Conservation (phyloP, 2,888 invertebrate species). For the Lumbricus terrestris region DNA sequence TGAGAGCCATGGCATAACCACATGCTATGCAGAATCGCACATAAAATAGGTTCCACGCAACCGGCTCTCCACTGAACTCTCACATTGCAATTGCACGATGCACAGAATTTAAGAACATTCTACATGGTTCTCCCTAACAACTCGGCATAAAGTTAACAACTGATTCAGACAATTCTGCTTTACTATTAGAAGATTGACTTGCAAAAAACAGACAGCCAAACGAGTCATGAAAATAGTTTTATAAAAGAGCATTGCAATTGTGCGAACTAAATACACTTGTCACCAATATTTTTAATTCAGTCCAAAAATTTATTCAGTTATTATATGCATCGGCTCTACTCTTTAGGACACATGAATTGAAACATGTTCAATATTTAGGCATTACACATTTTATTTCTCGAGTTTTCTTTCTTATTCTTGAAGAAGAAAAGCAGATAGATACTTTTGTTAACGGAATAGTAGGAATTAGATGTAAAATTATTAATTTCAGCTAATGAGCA, state of each 20-base stretch:
- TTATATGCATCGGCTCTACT: background rate
- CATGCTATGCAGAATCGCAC: too few species aligned
- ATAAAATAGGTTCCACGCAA: too few species aligned
- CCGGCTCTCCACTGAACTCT: background rate
- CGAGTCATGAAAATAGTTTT: background rate
- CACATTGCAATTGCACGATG: background rate
- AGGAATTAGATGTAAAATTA: too few species aligned
- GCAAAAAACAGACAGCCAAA: background rate
- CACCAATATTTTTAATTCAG: background rate
- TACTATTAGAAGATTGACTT: background rate
- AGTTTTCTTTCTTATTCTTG: background rate
- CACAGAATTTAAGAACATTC: background rate
- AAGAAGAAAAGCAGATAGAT: background rate
- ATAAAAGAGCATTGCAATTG: background rate
- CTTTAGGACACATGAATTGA: background rate
- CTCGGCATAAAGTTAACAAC: background rate
- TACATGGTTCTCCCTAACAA: background rate
- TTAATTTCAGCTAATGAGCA: too few species aligned
- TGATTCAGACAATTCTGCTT: background rate
- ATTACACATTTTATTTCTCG: background rate
- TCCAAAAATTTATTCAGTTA: background rate
- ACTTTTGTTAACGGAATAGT: too few species aligned
- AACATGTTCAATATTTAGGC: background rate
- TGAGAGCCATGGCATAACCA: too few species aligned
- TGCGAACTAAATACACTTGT: background rate